Evolutionary conservation across 2,888 invertebrate genomes (phyloP), one percentile per base, ranked within the genome.

Genomic region (Lissonota sp.): DNA sequence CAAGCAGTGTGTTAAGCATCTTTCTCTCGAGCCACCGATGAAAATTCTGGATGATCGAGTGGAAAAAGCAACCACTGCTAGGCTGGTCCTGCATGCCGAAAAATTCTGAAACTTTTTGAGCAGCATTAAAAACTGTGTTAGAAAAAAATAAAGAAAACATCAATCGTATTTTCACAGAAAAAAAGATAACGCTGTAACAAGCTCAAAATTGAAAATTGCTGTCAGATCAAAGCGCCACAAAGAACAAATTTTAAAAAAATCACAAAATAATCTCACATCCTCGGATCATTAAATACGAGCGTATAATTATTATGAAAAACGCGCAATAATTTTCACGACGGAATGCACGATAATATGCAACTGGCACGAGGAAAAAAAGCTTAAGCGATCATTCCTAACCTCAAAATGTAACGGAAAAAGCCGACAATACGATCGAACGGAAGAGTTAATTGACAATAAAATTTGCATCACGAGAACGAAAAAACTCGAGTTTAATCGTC

Each of bases 51-150:
- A 79, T 26, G 84, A 81, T n/a, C 85, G 84, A 6, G 85, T 77
- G 5, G 84, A 83, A 57, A 86, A 86, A 72, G 84, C 73, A 40
- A 86, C 76, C 71, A 84, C 84, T 4, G 82, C 80, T 44, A 88
- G 66, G 72, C 84, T 87, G 49, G 84, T 73, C 75, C 86, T 88
- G 82, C 85, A 88, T 62, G 82, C 83, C 70, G 86, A 81, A 70
- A 90, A 86, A 78, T 89, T 91, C 90, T 91, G 90, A 84, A 90
- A 90, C 87, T 88, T 42, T n/a, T n/a, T n/a, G n/a, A n/a, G n/a
- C n/a, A n/a, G n/a, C n/a, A n/a, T n/a, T n/a, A n/a, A n/a, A n/a
- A n/a, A n/a, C n/a, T n/a, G n/a, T 49, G n/a, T 10, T 44, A 37
- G 26, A 26, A 42, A 60, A 53, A 44, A 37, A n/a, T n/a, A n/a